Evolutionary conservation across 1,140 invertebrate species (phyloP), one percentile per base, ranked within the genome.

Genomic region (Drosophila sproati): DNA sequence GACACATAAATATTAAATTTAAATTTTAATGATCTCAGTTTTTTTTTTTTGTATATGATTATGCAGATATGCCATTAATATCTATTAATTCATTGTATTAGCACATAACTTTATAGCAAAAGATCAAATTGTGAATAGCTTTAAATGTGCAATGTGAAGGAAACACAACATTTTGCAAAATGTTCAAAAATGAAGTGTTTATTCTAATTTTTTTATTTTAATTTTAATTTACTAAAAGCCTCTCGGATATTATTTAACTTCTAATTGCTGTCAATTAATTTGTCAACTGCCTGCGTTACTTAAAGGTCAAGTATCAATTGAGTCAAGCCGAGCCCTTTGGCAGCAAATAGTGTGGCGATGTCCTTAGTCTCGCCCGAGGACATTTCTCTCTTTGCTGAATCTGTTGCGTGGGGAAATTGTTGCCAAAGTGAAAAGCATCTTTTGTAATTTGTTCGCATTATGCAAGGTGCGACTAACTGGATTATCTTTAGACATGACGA

Each of bases 401-500:
- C 79, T 82, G 80, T 43, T 34, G 5, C 39, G 12, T 4, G 7
- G 63, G 70, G 63, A 59, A 52, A 54, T 75, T 75, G 6, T 75
- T 75, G 73, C 67, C 8, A 55, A 20, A 3, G 31, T 52, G 47
- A 66, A 82, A 78, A 76, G 78, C 67, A 71, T 73, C 56, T 28
- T 51, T 43, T 35, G 52, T 69, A 63, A 71, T 79, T 83, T 76
- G 47, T 54, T 74, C 48, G 73, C 77, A 85, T 74, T 77, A 85
- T 73, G 81, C 64, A 79, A 85, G 77, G 75, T 68, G 75, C 37
- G 73, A 57, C 62, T 85, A 85, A 85, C 73, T 85, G 74, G 78
- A 85, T 85, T 85, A 85, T 78, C 61, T 51, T 68, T 43, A 66
- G 41, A 62, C 55, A 51, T 61, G 50, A 54, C 47, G 50, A 62